A percentile compares a stretch with the other conserved stretches of the same genome.
phyloP scores from a whole-genome alignment of 2,888 invertebrate genomes.

The Diadromus collaris region DNA sequence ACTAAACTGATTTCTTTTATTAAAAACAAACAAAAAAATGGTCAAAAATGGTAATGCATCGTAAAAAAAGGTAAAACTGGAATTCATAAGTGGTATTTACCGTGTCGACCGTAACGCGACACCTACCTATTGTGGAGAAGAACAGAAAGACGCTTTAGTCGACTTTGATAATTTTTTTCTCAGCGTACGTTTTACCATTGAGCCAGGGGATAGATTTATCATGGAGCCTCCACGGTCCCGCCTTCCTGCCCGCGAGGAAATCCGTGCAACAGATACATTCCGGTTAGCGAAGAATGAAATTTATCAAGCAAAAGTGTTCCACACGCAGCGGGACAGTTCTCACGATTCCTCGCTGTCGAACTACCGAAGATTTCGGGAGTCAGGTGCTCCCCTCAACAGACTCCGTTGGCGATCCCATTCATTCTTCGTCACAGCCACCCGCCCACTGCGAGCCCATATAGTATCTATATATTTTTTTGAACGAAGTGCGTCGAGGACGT shows the following conservation, averaged over 20 bases:
- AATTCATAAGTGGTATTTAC: too few relatives aligned
- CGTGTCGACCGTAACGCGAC: too few relatives aligned
- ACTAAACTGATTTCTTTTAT: too few relatives aligned
- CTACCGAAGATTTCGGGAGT: conserved; percentile 60
- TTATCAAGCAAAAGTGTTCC: conserved; percentile 62
- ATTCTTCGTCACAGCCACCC: conserved; percentile 70
- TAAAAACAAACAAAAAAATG: too few relatives aligned
- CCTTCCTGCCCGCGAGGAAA: background rate
- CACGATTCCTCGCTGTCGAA: conserved; percentile 64
- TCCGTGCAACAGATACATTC: conserved; percentile 30
- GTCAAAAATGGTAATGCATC: too few relatives aligned
- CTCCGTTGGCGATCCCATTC: conserved; percentile 63
- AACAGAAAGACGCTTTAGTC: too few relatives aligned
- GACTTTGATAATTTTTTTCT: background rate
- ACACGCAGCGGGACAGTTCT: conserved; percentile 63
- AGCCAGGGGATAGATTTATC: background rate
- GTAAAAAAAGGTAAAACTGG: too few relatives aligned
- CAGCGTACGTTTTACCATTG: background rate
- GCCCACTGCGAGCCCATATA: conserved; percentile 74
- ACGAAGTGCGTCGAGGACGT: conserved; percentile 37
- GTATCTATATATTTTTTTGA: conserved; percentile 67
- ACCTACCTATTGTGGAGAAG: too few relatives aligned
- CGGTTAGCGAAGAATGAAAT: conserved; percentile 55
- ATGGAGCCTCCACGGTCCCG: background rate
- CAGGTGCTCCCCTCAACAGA: conserved; percentile 72